phyloP scores from a whole-genome alignment of 1,140 invertebrate genomes.

The Bombus soroeensis region DNA sequence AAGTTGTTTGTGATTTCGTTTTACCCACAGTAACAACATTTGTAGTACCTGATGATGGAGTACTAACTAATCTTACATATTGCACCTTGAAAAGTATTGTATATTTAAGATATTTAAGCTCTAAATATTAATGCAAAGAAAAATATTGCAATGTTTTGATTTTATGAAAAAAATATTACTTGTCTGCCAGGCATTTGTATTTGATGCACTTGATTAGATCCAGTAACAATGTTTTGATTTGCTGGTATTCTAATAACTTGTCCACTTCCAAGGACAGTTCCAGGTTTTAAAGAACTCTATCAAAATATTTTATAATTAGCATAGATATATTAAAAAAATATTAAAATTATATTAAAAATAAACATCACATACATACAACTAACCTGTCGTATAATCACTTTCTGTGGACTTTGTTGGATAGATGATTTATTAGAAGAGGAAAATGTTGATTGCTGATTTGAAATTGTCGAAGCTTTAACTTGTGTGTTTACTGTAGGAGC shows the following conservation, averaged over 20 bases:
- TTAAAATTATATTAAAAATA: not conserved
- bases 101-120: not conserved
- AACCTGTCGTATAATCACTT: conserved; percentile 85
- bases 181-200: conserved; percentile 88
- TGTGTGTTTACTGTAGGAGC: conserved; percentile 83
- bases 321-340: not conserved
- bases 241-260: conserved; percentile 86
- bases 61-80: conserved; percentile 88
- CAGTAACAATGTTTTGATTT: conserved; percentile 82
- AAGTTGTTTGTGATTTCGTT: conserved; percentile 75
- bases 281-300: conserved; percentile 80
- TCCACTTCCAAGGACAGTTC: conserved; percentile 78
- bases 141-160: not conserved
- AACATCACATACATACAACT: conserved; percentile 46
- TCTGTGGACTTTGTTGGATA: conserved; percentile 84
- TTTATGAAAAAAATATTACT: conserved; percentile 74
- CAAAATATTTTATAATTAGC: conserved; percentile 39
- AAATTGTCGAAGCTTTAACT: conserved; percentile 72
- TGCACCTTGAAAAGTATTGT: conserved; percentile 84
- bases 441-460: conserved; percentile 73
- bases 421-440: conserved; percentile 75
- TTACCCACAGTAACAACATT: conserved; percentile 81
- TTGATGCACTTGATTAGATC: conserved; percentile 85
- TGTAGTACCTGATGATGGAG: conserved; percentile 76
- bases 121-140: conserved; percentile 2